These are phyloP conservation scores for Rhaphigaster nebulosa DNA, from an alignment of 2,888 invertebrate species.

Conservation along the genomic window DNA sequence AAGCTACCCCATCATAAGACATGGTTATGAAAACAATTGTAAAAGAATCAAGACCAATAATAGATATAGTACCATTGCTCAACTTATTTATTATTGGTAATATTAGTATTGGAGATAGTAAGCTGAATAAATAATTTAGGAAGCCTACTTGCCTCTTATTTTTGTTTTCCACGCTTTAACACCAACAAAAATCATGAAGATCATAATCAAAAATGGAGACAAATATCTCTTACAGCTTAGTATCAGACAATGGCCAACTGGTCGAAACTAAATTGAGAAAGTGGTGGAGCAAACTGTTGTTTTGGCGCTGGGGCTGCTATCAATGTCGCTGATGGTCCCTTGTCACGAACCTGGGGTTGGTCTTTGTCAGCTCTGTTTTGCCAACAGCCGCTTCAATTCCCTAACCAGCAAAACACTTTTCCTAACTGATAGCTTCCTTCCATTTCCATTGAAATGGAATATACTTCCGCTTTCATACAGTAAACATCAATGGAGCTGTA, in stretches of 20 bases:
- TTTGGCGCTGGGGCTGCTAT: constrained; percentile 22
- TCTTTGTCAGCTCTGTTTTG: not conserved
- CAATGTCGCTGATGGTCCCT: not conserved
- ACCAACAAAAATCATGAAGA: too few relatives aligned
- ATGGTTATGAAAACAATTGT: too few relatives aligned
- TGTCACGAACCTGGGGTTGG: not conserved
- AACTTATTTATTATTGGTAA: too few relatives aligned
- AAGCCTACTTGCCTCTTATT: too few relatives aligned
- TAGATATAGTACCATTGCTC: too few relatives aligned
- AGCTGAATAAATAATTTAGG: too few relatives aligned
- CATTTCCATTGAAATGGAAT: not conserved
- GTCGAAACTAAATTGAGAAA: constrained; percentile 1
- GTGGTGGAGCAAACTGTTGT: not conserved
- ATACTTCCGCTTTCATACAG: not conserved
- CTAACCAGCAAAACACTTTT: not conserved
- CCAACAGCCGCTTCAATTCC: not conserved
- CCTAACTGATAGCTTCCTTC: not conserved
- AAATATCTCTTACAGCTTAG: not conserved
- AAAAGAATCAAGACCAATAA: too few relatives aligned
- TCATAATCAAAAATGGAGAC: not conserved
- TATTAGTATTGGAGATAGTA: too few relatives aligned
- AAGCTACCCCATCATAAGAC: too few relatives aligned
- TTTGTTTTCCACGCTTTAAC: too few relatives aligned
- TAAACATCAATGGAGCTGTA: not conserved
- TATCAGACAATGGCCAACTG: not conserved